A percentile compares a stretch with the other conserved stretches of the same genome.
phyloP scores from a whole-genome alignment of 2,797 vertebrate species.

The Galago senegalensis region DNA sequence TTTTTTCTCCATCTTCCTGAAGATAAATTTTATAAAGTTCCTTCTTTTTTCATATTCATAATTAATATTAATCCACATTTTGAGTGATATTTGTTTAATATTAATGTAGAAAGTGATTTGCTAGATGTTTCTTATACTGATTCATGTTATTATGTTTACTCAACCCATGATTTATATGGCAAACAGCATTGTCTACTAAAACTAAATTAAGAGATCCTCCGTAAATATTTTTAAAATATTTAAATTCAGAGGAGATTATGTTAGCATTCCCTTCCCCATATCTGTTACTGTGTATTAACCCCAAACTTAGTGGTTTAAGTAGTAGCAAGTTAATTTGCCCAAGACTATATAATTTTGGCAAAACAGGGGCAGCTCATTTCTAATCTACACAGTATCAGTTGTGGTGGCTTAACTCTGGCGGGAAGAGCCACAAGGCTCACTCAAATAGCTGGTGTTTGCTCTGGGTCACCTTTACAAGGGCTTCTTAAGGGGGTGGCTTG shows the following conservation, averaged over 20 bases:
- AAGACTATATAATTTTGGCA: not conserved
- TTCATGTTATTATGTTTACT: not conserved
- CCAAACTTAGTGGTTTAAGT: not conserved
- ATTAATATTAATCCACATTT: not conserved
- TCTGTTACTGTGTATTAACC: not conserved
- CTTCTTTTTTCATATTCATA: not conserved
- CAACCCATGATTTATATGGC: not conserved
- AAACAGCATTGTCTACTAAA: not conserved
- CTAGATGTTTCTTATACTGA: not conserved
- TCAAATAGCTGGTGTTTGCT: not conserved
- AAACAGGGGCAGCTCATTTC: not conserved
- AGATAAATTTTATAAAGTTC: not conserved
- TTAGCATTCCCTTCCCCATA: slow-evolving; percentile 12
- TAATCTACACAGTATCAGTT: fast-evolving
- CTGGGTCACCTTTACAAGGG: not conserved
- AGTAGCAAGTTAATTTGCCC: not conserved
- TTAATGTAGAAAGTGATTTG: not conserved
- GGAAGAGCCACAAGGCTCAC: not conserved
- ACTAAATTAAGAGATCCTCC: not conserved
- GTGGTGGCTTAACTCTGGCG: too few species aligned
- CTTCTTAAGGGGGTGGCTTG: not conserved
- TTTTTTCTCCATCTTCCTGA: not conserved
- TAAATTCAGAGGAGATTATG: not conserved
- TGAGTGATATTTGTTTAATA: not conserved
- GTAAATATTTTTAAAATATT: not conserved